A percentile compares a stretch with the other conserved stretches of the same genome.
Conservation (phyloP, 2,113 vertebrate species). For the Anser cygnoides region DNA sequence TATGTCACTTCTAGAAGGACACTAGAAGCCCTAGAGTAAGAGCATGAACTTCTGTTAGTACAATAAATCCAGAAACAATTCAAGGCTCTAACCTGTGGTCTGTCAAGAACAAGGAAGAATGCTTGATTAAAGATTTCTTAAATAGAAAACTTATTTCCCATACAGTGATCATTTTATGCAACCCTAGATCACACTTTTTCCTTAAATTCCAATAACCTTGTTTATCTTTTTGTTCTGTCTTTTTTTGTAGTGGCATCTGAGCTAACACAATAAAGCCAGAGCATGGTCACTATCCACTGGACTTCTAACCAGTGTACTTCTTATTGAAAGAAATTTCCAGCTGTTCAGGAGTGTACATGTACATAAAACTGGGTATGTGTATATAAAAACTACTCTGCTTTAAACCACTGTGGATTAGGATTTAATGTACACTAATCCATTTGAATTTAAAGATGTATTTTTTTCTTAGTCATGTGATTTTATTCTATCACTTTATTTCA, state of each 20-base stretch:
- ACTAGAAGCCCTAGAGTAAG: neutral
- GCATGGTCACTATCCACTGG: accelerated
- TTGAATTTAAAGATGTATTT: neutral
- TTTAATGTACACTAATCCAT: neutral
- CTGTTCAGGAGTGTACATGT: neutral
- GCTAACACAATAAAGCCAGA: neutral
- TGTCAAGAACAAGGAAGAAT: neutral
- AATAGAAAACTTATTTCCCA: neutral
- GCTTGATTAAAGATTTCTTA: neutral
- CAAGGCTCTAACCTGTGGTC: neutral
- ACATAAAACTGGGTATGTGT: too few relatives aligned
- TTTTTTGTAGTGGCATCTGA: neutral
- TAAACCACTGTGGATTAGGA: neutral
- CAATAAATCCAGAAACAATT: neutral
- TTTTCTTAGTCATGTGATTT: neutral
- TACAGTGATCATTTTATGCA: neutral
- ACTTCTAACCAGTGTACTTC: neutral
- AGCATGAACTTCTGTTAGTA: neutral
- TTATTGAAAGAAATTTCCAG: too few relatives aligned
- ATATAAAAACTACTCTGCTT: neutral
- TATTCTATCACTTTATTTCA: neutral
- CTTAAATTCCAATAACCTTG: neutral
- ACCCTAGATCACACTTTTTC: neutral
- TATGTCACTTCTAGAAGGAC: neutral
- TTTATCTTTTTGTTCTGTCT: neutral